Conservation (phyloP, 2,113 vertebrate species). For the Colossoma macropomum region DNA sequence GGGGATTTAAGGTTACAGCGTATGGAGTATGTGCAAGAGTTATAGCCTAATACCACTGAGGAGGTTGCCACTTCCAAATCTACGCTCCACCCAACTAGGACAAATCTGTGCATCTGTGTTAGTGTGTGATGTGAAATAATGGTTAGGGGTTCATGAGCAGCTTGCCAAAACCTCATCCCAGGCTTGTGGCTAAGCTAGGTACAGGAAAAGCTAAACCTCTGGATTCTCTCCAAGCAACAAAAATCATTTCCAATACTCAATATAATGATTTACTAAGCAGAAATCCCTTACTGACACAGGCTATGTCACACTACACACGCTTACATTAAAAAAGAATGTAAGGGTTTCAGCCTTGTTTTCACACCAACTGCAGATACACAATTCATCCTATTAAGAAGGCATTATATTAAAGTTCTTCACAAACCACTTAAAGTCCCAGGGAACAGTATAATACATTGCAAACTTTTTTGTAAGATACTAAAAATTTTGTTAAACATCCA, state of each 20-base stretch:
- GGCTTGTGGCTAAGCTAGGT: conserved; percentile 4
- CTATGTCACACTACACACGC: conserved; percentile 30
- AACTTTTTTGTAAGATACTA: too few species aligned
- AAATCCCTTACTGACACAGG: conserved; percentile 12
- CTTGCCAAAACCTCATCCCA: conserved; percentile 55
- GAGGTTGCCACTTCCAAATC: neutral
- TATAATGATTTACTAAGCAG: conserved; percentile 24
- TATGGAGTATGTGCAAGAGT: conserved; percentile 52
- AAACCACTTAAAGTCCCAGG: too few species aligned
- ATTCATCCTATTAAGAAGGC: too few species aligned
- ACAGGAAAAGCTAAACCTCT: conserved; percentile 37
- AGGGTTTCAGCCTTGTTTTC: neutral
- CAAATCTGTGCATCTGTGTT: neutral
- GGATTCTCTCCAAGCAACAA: conserved; percentile 42
- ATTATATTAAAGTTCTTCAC: too few species aligned
- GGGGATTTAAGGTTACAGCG: conserved; percentile 60
- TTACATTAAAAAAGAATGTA: conserved; percentile 28
- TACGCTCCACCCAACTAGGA: neutral
- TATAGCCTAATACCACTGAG: neutral
- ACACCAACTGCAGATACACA: too few species aligned
- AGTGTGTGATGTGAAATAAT: conserved; percentile 11
- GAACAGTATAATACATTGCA: too few species aligned
- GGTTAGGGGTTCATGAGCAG: conserved; percentile 44
- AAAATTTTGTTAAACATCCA: too few species aligned
- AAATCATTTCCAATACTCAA: conserved; percentile 39